A percentile compares a stretch with the other conserved stretches of the same genome.
These are phyloP conservation scores for Harpalus rufipes DNA, from an alignment of 2,888 invertebrate genomes.

Conservation along the genomic window DNA sequence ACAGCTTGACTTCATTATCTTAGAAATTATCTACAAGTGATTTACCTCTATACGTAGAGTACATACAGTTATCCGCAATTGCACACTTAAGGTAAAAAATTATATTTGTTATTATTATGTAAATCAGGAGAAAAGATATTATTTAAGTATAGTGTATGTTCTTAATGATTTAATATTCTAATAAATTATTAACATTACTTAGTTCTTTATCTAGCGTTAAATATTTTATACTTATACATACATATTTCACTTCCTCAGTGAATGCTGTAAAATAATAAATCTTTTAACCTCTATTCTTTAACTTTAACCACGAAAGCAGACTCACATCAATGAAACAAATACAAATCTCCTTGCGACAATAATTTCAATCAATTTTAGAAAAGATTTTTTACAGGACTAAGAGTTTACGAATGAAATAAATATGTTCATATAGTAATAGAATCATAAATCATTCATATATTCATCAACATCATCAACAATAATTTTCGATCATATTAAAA, in stretches of 20 bases:
- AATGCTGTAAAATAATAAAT: background rate
- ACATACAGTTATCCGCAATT: constrained; percentile 29
- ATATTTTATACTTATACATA: background rate
- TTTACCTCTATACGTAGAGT: background rate
- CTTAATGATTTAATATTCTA: constrained; percentile 29
- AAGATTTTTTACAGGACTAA: too few species aligned
- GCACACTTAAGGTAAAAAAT: constrained; percentile 9
- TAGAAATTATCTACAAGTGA: constrained; percentile 23
- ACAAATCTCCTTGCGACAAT: too few species aligned
- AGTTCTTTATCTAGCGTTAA: background rate
- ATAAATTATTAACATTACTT: background rate
- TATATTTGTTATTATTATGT: constrained; percentile 48
- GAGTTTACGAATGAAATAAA: too few species aligned
- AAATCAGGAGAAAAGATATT: constrained; percentile 7
- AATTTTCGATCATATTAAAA: too few species aligned
- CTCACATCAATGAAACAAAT: too few species aligned
- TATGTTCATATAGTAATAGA: too few species aligned
- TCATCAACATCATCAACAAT: too few species aligned
- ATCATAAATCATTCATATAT: too few species aligned
- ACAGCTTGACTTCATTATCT: constrained; percentile 40
- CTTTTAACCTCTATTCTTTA: background rate
- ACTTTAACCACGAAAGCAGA: background rate
- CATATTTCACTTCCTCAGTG: background rate
- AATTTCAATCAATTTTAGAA: too few species aligned
- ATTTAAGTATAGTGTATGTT: constrained; percentile 3